Evolutionary conservation across 2,888 invertebrate species (phyloP), one percentile per base, ranked within the genome.

Genomic region (Ephialtes manifestator): DNA sequence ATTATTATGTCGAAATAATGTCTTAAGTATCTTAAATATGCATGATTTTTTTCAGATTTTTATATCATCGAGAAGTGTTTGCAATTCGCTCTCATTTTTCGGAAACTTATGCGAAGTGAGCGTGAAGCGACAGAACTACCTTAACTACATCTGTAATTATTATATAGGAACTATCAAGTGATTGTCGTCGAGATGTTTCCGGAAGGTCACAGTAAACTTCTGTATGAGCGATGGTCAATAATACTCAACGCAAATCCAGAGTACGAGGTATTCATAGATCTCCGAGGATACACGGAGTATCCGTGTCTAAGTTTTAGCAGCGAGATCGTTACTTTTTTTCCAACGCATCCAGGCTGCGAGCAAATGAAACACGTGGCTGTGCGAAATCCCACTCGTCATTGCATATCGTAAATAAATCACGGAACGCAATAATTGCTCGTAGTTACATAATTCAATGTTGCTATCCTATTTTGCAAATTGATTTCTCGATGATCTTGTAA

Each of bases 211-310:
- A 81, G 89, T 15, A 89, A 93, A 77, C 89, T 90, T 20, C 86
- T 92, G 2, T 94, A 94, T 84, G 95, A 95, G 89, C 90, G 93
- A 58, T 95, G 95, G 95, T 88, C 90, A 1, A 76, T 95, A 31
- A 91, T 93, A 78, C 90, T 95, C 65, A 95, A 95, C 84, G 94
- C 94, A 3, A 91, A 92, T 77, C 79, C 87, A 4, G 90, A 93
- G 15, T 90, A 93, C 67, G 91, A 90, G 51, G 85, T 90, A 28
- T 90, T 90, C 8, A 90, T 95, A 53, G 92, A 92, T 81, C 90
- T 95, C 46, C 93, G 93, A 75, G 95, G 94, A 55, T 93, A 92
- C 77, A 91, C 94, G 2, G 94, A 94, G 85, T 85, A 92, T 77
- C 94, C 94, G 0, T 87, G 88, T 51, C 76, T 95, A 15, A 85